Conservation (phyloP, 2,113 vertebrate genomes). For the Trichechus manatus region DNA sequence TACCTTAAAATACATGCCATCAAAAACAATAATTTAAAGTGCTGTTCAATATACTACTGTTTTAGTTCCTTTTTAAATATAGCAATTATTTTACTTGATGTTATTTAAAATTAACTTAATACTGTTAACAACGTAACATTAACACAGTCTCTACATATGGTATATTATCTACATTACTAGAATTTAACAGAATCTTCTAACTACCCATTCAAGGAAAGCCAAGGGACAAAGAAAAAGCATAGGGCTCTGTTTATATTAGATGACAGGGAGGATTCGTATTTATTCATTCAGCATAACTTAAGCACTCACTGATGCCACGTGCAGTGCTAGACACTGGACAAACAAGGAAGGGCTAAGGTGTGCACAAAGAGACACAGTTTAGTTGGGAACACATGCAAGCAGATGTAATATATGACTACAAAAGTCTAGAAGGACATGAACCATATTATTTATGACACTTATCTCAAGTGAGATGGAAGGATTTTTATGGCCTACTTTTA, state of each 20-base stretch:
- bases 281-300: not conserved
- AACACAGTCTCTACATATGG: not conserved
- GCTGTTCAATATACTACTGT: not conserved
- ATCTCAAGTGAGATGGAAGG: not conserved
- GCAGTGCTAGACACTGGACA: not conserved
- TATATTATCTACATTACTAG: not conserved
- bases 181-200: not conserved
- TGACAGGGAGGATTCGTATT: not conserved
- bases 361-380: not conserved
- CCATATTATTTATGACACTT: not conserved
- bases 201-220: not conserved
- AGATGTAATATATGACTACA: not conserved
- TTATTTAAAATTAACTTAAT: constrained; percentile 40
- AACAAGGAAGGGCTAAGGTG: not conserved
- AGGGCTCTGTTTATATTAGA: not conserved
- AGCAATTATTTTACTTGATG: not conserved
- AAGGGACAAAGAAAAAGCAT: not conserved
- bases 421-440: not conserved
- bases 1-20: constrained; percentile 39
- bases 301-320: not conserved
- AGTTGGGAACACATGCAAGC: not conserved
- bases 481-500: not conserved
- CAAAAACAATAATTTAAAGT: constrained; percentile 19
- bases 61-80: constrained; percentile 37
- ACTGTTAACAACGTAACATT: not conserved